Evolutionary conservation across 2,888 invertebrate genomes (phyloP), one percentile per base, ranked within the genome.

Genomic region (Drosophila prolongata): DNA sequence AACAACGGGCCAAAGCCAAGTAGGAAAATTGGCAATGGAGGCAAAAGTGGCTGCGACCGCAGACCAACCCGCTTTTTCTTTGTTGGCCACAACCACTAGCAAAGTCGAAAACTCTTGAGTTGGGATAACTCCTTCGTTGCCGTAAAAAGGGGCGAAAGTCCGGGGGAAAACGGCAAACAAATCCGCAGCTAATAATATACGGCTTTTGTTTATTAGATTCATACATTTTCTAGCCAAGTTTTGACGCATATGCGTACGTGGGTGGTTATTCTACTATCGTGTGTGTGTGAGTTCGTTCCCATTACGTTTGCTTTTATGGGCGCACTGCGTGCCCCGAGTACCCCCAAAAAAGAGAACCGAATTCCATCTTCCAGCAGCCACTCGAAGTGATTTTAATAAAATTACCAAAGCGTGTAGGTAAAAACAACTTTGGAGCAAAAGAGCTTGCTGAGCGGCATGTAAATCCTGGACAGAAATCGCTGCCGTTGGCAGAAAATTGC

Each of bases 121-220:
- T 44, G 49, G 59, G 13, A 60, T 55, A 89, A 87, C 89, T 87
- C 78, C 72, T 80, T 83, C 66, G 58, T 47, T 54, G 61, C 35
- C 53, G 16, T 49, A 44, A 46, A 16, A 11, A n/a, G 24, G 43
- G n/a, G 24, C 16, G 34, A 42, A 44, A 24, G 19, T 10, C 19
- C 19, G 58, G 67, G 47, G 49, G 42, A 14, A 52, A 14, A 19
- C 16, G 35, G 57, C 53, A 60, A 76, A 60, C 76, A 84, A 84
- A 84, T 84, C 87, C 84, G 71, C 66, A 81, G 87, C 84, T 84
- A 84, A 84, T 84, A 89, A 89, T 84, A 81, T 72, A 87, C 87
- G 87, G 89, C 89, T 84, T 87, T 89, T 84, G 84, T 87, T 84
- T 84, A 84, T 84, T 80, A 87, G 89, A 89, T 84, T 87, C 89